These are phyloP conservation scores for Zosterops japonicus DNA, from an alignment of 2,113 vertebrate genomes.

Conservation along the genomic window DNA sequence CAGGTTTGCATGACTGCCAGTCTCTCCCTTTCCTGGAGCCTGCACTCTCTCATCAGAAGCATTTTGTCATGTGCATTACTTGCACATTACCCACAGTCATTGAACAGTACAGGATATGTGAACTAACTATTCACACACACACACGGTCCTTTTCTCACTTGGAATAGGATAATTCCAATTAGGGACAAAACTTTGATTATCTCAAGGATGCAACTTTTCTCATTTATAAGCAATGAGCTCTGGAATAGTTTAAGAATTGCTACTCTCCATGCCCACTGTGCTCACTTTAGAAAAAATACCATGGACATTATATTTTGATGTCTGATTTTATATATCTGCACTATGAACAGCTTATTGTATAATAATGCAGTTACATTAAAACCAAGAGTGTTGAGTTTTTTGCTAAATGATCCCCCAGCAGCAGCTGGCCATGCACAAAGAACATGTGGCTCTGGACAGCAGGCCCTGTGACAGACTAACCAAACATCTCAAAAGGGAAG, in stretches of 20 bases:
- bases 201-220: background rate
- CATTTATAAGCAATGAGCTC: background rate
- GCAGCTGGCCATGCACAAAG: fast-evolving
- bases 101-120: background rate
- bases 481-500: background rate
- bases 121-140: background rate
- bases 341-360: background rate
- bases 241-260: background rate
- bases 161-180: background rate
- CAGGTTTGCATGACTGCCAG: background rate
- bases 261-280: background rate
- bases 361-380: background rate
- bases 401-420: background rate
- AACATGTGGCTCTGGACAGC: background rate
- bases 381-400: background rate
- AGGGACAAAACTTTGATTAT: background rate
- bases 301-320: background rate
- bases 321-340: background rate
- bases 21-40: background rate
- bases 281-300: background rate
- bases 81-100: background rate
- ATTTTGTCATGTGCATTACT: background rate
- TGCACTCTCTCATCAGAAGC: background rate
- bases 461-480: background rate
- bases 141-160: background rate